Base-by-base conservation (phyloP, 2,113 vertebrate species). In the Corythornis vintsioides region DNA sequence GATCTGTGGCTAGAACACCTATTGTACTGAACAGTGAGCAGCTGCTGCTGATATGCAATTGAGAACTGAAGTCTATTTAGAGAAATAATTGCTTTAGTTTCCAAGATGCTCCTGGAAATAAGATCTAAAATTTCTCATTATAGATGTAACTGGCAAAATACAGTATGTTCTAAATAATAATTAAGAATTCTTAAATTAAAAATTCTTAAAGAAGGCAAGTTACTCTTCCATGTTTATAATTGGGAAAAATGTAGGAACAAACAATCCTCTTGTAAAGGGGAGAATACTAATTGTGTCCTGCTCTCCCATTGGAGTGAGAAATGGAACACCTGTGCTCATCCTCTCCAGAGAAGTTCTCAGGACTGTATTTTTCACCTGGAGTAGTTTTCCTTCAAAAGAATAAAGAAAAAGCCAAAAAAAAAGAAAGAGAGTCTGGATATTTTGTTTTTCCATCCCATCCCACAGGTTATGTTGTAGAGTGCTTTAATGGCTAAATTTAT, bases 41-140 rank as follows among this genome's bases (percentile, higher is more conserved):
- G 94, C 96, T 96, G 95, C 83, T 96, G 89, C 74, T 21, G 52
- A 52, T 89, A 83, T 4, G 59, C 85, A 74, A 40, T 67, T 89
- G 95, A 95, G 82, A 94, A 76, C 91, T 64, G 64, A 83, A 89
- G 42, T 85, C 91, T 95, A 93, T 95, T 93, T 93, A 86, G 91
- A 87, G 87, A 89, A 94, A 88, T 95, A 93, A 96, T 96, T 96
- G 89, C 94, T 85, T 89, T 92, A 93, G 83, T 89, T 94, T 95
- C 86, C 86, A 89, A 86, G 88, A 92, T 90, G 70, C 67, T 95
- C 69, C 90, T 93, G 89, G 79, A 93, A 96, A 96, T 93, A 73
- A 84, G 91, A 86, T 93, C 81, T 86, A 91, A 50, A 93, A 93
- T 89, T 88, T 95, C 82, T 92, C 84, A 92, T 94, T 92, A 71